Evolutionary conservation across 2,797 vertebrate species (phyloP), one percentile per base, ranked within the genome.

Genomic region (Loris lydekkerianus): DNA sequence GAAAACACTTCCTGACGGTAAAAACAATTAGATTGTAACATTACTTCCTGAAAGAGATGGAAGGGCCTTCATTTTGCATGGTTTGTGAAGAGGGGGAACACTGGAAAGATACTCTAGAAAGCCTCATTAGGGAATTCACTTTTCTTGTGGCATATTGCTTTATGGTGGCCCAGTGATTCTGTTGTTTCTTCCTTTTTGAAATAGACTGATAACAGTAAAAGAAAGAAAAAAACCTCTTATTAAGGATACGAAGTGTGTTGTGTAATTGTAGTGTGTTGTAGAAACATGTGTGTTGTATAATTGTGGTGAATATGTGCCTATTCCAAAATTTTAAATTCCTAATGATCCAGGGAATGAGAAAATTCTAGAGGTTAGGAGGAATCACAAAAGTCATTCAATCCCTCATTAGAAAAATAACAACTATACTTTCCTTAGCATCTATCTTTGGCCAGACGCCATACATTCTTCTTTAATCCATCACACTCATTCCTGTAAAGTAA

Each of bases 21-120:
- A 87, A 85, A 81, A 83, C 94, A 88, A 96, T n/a, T 86, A 65
- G 58, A 76, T 65, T 78, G 25, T 91, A 49, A 95, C 91, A 37
- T 89, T 14, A 27, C 31, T 82, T 85, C 9, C 88, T 78, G 69
- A 89, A 69, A 93, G 53, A 94, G 11, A 89, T 0, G 72, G 81
- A 63, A 61, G 40, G 7, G 49, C 49, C 40, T 95, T 96, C 80
- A 84, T 90, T 49, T 40, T 70, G 72, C 20, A 86, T 81, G 43
- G 0, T 43, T 40, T 69, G 86, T 67, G 89, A 86, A 60, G 82
- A 61, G 49, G 43, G 56, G 75, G 87, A 73, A 37, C 49, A 80
- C 25, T 63, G 60, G 49, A 69, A 83, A 69, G 80, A 53, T 81
- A 91, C 58, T 78, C 88, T 87, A 61, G 46, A n/a, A 96, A 90